Evolutionary conservation across 2,888 invertebrate genomes (phyloP).

Genomic region (Heterodera filipjevi): DNA sequence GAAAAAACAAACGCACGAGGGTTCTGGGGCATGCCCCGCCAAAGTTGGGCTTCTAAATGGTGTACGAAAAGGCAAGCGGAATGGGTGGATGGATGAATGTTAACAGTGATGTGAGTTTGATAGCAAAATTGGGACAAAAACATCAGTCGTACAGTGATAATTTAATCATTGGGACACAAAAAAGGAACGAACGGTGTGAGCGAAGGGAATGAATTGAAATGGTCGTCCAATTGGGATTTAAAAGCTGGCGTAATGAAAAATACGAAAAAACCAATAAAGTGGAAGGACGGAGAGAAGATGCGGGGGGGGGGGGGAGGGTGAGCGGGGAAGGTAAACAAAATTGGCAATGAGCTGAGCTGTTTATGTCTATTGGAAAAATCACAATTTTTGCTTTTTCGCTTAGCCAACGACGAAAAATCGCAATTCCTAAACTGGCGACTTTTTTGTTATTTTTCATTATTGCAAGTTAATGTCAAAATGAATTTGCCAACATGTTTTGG

Average conservation of each 20-base stretch:
- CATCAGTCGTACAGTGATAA: background rate
- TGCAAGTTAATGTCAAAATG: too few relatives aligned
- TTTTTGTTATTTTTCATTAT: too few relatives aligned
- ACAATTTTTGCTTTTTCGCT: background rate
- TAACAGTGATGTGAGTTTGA: background rate
- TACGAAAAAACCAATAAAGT: conserved; percentile 2
- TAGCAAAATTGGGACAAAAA: background rate
- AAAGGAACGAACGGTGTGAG: background rate
- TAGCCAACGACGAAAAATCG: background rate
- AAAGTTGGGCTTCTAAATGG: too few relatives aligned
- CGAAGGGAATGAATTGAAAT: background rate
- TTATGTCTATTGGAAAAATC: background rate
- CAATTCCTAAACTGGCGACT: background rate
- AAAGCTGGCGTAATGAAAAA: background rate
- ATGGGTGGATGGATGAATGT: background rate
- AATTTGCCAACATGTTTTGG: too few relatives aligned
- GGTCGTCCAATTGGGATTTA: background rate
- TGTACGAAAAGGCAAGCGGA: background rate
- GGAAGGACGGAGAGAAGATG: background rate
- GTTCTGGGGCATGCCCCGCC: background rate
- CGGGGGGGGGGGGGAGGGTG: background rate
- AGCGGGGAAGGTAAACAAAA: background rate
- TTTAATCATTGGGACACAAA: background rate
- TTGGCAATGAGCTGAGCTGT: background rate
- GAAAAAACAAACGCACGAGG: background rate